Base-by-base conservation (phyloP, 2,113 vertebrate genomes). In the Cynocephalus volans region DNA sequence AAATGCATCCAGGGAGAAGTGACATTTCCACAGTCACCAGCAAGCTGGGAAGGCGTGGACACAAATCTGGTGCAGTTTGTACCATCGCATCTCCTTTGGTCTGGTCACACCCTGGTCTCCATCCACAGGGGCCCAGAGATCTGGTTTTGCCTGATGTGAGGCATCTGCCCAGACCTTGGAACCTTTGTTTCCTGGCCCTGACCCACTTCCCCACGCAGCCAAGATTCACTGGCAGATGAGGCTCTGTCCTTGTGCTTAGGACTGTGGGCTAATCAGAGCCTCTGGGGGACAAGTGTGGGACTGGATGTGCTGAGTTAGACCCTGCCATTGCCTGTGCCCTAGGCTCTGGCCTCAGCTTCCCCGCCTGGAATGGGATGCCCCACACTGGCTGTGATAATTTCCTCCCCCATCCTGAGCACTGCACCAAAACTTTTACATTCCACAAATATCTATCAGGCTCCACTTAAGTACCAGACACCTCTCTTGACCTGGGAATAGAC, bases 131-230 rank as follows among this genome's bases (percentile, higher is more conserved):
- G 56, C 69, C 84, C 67, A 11, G 36, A 84, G 13, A 6, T 73
- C 52, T 60, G 41, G n/a, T 41, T 50, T 72, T 77, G 45, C 75
- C 26, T n/a, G 15, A 0, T 4, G 33, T 15, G 33, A 88, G 60
- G 17, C 92, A 54, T 82, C 79, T 72, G 24, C 64, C 67, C 13
- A 26, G 67, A 69, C 77, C 60, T 86, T 48, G 28, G 33, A 82
- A 23, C 23, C 90, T 96, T 91, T 92, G 91, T 95, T 50, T 75
- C 21, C 69, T 69, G 85, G 69, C 50, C 69, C 73, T 92, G 95
- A 96, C 87, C 94, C 95, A 92, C 58, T 67, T 93, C 86, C 36
- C 83, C 12, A 33, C 0, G 0, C 36, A 36, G 58, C 90, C 80
- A 50, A 72, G 94, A 80, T 54, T 79, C 72, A 77, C 69, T 33